phyloP scores from a whole-genome alignment of 2,888 invertebrate genomes.

The Synanthedon formicaeformis region DNA sequence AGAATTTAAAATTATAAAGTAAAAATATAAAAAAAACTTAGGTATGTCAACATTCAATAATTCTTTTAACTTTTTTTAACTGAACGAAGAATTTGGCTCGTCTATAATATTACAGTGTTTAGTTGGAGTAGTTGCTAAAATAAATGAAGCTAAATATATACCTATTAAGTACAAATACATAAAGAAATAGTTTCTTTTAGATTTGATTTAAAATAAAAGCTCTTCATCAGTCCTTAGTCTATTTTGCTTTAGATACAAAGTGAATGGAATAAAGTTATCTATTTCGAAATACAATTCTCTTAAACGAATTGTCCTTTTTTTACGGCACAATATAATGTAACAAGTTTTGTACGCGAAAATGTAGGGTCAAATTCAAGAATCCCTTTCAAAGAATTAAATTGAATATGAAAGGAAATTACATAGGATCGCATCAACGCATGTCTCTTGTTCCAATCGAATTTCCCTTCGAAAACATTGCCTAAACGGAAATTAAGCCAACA shows the following conservation, averaged over 20 bases:
- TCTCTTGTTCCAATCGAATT: conserved; percentile 55
- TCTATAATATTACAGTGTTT: no score
- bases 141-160: no score
- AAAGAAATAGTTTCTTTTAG: no score
- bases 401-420: conserved; percentile 62
- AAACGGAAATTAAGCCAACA: conserved; percentile 62
- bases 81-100: no score
- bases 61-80: no score
- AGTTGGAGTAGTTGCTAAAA: no score
- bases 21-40: no score
- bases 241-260: no score
- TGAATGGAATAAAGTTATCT: conserved; percentile 1
- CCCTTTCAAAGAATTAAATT: conserved; percentile 52
- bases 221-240: neutral
- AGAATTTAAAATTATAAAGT: no score
- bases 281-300: conserved; percentile 24
- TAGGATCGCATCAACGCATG: conserved; percentile 46
- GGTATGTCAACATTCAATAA: no score
- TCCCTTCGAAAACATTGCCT: conserved; percentile 58
- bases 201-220: no score
- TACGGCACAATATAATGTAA: conserved; percentile 19
- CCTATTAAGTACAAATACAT: no score
- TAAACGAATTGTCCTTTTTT: conserved; percentile 31
- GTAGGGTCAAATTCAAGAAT: conserved; percentile 36
- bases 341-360: conserved; percentile 27